phyloP scores from a whole-genome alignment of 2,797 vertebrate genomes.

The Mormyrops attenuatus region DNA sequence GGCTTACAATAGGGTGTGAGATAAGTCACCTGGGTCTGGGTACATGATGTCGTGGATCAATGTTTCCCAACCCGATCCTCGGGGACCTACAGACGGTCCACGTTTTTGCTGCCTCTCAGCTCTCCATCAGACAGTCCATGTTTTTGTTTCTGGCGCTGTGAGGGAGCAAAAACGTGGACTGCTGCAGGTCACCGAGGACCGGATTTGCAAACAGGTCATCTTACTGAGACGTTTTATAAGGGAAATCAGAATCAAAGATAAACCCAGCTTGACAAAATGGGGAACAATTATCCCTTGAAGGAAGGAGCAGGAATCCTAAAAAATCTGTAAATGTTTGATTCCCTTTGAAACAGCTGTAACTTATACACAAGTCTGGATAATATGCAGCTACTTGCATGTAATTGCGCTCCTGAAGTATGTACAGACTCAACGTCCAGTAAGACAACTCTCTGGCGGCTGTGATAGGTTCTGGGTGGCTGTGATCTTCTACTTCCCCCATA shows the following conservation, averaged over 20 bases:
- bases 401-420: background rate
- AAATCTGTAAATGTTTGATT: background rate
- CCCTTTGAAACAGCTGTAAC: background rate
- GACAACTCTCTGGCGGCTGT: background rate
- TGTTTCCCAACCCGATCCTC: background rate
- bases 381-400: background rate
- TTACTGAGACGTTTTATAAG: background rate
- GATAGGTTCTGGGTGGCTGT: background rate
- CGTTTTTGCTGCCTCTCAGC: background rate
- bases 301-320: background rate
- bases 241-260: background rate
- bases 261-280: background rate
- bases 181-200: background rate
- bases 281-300: background rate
- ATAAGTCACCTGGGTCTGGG: background rate
- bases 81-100: background rate
- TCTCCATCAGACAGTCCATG: background rate
- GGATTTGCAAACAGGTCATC: background rate
- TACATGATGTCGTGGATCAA: background rate
- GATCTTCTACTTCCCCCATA: background rate
- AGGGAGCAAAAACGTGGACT: background rate
- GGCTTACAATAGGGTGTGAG: background rate
- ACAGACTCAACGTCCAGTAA: background rate
- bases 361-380: background rate
- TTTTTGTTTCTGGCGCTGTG: background rate